phyloP scores from a whole-genome alignment of 2,113 vertebrate species.

The Epinephelus cyanopodus region DNA sequence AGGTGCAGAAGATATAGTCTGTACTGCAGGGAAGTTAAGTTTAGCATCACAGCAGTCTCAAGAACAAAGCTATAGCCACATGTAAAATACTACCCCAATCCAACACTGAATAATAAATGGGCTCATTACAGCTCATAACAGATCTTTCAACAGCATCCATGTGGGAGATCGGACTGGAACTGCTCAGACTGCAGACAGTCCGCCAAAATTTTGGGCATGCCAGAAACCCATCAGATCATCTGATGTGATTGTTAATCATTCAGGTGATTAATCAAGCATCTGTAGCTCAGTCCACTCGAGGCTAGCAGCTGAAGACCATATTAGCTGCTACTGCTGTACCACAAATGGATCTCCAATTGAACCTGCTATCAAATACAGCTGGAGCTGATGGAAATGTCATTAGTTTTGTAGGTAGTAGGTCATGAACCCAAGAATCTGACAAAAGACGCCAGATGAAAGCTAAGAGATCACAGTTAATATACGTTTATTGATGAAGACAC shows the following conservation, averaged over 20 bases:
- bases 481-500: neutral
- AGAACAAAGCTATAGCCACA: neutral
- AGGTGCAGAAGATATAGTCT: neutral
- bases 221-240: too few relatives aligned
- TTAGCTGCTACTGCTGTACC: neutral
- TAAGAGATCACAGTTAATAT: neutral
- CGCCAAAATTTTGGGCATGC: too few relatives aligned
- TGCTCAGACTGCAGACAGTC: too few relatives aligned
- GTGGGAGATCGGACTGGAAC: too few relatives aligned
- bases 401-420: neutral
- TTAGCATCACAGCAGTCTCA: too few relatives aligned
- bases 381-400: neutral
- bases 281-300: neutral
- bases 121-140: too few relatives aligned
- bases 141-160: too few relatives aligned
- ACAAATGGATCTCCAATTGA: neutral
- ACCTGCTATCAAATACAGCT: neutral
- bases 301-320: neutral
- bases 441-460: neutral
- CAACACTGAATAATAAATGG: too few relatives aligned
- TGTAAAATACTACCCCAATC: neutral
- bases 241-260: neutral
- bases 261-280: neutral
- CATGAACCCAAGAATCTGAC: neutral
- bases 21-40: neutral